These are phyloP conservation scores for Clunio marinus DNA, from an alignment of 2,888 invertebrate genomes.

Conservation along the genomic window DNA sequence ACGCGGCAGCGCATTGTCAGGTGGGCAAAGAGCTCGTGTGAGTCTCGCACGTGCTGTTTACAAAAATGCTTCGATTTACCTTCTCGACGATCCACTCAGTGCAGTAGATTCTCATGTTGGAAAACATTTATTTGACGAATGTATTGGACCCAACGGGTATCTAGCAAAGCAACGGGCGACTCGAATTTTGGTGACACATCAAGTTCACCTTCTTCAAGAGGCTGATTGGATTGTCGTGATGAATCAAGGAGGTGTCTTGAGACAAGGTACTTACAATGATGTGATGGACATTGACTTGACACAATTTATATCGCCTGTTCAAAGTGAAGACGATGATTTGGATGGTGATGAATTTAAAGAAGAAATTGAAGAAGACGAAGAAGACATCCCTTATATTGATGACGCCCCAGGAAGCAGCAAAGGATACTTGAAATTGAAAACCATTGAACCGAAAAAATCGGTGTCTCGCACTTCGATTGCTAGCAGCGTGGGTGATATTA, in stretches of 20 bases:
- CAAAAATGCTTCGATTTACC: slow-evolving; percentile 66
- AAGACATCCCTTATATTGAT: slow-evolving; percentile 51
- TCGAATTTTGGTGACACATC: slow-evolving; percentile 72
- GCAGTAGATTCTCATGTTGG: slow-evolving; percentile 77
- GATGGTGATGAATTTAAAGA: slow-evolving; percentile 34
- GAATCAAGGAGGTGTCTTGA: slow-evolving; percentile 54
- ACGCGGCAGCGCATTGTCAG: slow-evolving; percentile 72
- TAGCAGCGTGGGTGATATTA: neutral
- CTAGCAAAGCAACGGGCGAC: slow-evolving; percentile 56
- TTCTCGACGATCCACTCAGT: slow-evolving; percentile 75
- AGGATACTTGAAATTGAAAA: slow-evolving; percentile 22
- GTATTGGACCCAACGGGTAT: slow-evolving; percentile 56
- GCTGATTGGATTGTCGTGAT: slow-evolving; percentile 61
- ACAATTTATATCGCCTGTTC: slow-evolving; percentile 36
- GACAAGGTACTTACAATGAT: slow-evolving; percentile 54
- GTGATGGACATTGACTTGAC: slow-evolving; percentile 53
- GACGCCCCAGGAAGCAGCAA: slow-evolving; percentile 46
- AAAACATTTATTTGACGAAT: slow-evolving; percentile 69
- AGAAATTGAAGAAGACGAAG: slow-evolving; percentile 45
- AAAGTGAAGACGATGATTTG: slow-evolving; percentile 45
- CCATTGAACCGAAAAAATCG: slow-evolving; percentile 7
- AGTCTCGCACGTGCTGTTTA: slow-evolving; percentile 71
- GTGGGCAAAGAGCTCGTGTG: slow-evolving; percentile 71
- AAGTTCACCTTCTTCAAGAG: slow-evolving; percentile 65
- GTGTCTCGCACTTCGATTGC: neutral